Conservation (phyloP, 2,888 invertebrate species). For the Chalcosyrphus nemorum region DNA sequence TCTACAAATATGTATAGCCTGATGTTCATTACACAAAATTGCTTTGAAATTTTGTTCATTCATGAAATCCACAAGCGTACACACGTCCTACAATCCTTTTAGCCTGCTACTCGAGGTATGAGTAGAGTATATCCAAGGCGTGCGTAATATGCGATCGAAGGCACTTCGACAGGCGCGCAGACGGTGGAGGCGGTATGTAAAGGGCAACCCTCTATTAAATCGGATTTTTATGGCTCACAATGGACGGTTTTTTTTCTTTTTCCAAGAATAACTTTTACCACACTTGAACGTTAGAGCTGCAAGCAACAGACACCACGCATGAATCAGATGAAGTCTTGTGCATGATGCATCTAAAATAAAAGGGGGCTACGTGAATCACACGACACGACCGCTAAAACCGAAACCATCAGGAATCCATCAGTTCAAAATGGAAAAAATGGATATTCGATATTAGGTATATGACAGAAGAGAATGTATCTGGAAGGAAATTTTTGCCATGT, state of each 20-base stretch:
- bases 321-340: not conserved
- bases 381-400: slow-evolving; percentile 47
- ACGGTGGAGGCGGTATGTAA: too few species aligned
- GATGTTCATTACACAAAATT: slow-evolving; percentile 29
- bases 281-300: slow-evolving; percentile 42
- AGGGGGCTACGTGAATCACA: slow-evolving; percentile 30
- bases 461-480: slow-evolving; percentile 11
- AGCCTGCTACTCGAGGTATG: not conserved
- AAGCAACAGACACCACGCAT: not conserved
- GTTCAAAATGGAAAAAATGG: slow-evolving; percentile 37
- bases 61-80: slow-evolving; percentile 40
- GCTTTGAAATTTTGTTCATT: slow-evolving; percentile 57
- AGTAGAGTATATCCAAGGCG: not conserved
- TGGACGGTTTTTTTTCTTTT: not conserved
- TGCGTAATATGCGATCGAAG: slow-evolving; percentile 49
- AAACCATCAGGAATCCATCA: slow-evolving; percentile 62
- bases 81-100: slow-evolving; percentile 38
- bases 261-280: slow-evolving; percentile 63
- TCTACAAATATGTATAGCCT: not conserved
- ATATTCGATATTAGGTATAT: slow-evolving; percentile 54
- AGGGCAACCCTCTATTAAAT: slow-evolving; percentile 23
- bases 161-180: slow-evolving; percentile 4
- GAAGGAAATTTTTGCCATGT: slow-evolving; percentile 3
- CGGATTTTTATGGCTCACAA: slow-evolving; percentile 42
- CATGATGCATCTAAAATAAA: slow-evolving; percentile 20